Conservation (phyloP, 2,797 vertebrate species). For the Ataeniobius toweri region DNA sequence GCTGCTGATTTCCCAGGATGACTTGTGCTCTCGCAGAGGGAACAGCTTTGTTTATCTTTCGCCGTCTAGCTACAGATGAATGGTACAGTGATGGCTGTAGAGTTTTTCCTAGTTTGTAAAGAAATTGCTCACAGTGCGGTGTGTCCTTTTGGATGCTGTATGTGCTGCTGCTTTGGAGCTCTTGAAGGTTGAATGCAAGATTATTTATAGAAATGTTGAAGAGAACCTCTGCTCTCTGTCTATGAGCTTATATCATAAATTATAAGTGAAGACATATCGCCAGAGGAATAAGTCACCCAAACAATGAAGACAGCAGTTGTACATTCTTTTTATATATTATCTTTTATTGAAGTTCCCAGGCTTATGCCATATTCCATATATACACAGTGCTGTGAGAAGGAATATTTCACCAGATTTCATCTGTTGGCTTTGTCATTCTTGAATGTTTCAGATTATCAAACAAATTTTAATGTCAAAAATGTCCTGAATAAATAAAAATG, state of each 20-base stretch:
- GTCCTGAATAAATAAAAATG: background rate
- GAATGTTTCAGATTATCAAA: background rate
- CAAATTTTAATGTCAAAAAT: background rate
- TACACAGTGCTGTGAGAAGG: background rate
- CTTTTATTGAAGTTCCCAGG: background rate
- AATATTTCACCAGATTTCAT: background rate
- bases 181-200: conserved; percentile 15
- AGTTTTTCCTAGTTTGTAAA: conserved; percentile 9
- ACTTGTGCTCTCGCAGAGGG: conserved; percentile 32
- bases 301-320: background rate
- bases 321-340: background rate
- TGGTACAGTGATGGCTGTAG: conserved; percentile 34
- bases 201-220: conserved; percentile 8
- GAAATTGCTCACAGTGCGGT: conserved; percentile 7
- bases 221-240: conserved; percentile 3
- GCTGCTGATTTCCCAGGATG: conserved; percentile 45
- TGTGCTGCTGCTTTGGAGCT: conserved; percentile 1
- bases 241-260: background rate
- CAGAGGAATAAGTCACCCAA: background rate
- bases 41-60: conserved; percentile 28
- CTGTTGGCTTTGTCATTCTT: background rate
- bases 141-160: conserved; percentile 2
- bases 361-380: background rate
- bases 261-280: background rate
- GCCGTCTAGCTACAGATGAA: conserved; percentile 56